Percentiles rank a stretch among this genome's conserved stretches.
phyloP scores from a whole-genome alignment of 2,888 invertebrate species.

The Drosophila bunnanda region DNA sequence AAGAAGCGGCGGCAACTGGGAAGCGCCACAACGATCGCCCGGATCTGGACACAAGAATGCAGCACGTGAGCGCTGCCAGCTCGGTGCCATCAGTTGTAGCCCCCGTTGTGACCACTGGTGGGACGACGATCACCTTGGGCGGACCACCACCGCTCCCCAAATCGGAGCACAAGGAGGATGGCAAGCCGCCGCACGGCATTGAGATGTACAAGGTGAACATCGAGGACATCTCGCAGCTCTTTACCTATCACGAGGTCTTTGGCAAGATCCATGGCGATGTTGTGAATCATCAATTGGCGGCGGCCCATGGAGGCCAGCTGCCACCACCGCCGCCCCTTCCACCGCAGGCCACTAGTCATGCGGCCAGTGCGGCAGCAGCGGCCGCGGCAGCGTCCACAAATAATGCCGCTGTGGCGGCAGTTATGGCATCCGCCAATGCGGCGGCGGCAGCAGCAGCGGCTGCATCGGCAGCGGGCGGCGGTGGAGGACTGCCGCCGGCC shows the following conservation, averaged over 20 bases:
- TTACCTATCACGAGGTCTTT: constrained; percentile 94
- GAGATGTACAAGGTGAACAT: constrained; percentile 92
- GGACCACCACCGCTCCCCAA: constrained; percentile 68
- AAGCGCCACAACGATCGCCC: constrained; percentile 25
- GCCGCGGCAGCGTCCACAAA: constrained; percentile 77
- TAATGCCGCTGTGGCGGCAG: constrained; percentile 77
- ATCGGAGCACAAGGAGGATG: constrained; percentile 77
- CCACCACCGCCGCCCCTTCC: constrained; percentile 72
- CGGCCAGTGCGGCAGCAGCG: constrained; percentile 77
- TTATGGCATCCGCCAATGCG: constrained; percentile 75
- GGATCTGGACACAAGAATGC: constrained; percentile 70
- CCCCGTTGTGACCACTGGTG: constrained; percentile 78
- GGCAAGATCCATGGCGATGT: constrained; percentile 87
- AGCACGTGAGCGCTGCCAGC: constrained; percentile 81
- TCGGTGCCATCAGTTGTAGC: constrained; percentile 74
- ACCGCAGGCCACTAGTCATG: constrained; percentile 65
- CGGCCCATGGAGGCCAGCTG: constrained; percentile 84
- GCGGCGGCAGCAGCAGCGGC: constrained; percentile 75
- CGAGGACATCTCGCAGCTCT: constrained; percentile 92
- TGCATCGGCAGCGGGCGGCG: constrained; percentile 58
- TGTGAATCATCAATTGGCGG: constrained; percentile 85
- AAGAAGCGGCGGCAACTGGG: constrained; percentile 1
- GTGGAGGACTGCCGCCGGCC: constrained; percentile 30
- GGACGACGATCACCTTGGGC: constrained; percentile 83
- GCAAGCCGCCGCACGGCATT: constrained; percentile 86